Evolutionary conservation across 2,113 vertebrate species (phyloP), one percentile per base, ranked within the genome.

Genomic region (Chaetodon auriga): DNA sequence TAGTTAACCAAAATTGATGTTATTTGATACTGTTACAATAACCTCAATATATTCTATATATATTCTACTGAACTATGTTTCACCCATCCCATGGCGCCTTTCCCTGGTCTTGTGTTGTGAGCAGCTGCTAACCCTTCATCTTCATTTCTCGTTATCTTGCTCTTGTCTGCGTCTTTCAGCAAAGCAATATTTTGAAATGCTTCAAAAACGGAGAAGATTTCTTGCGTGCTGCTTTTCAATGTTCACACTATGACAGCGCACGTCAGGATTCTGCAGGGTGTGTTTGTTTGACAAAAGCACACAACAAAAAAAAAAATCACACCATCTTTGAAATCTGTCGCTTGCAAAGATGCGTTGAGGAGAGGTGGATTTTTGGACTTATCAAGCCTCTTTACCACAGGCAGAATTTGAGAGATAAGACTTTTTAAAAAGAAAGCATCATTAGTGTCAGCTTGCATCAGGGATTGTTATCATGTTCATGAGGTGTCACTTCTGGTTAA

Each of bases 111-210:
- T 38, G 4, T 54, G 41, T 65, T 60, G 51, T 61, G n/a, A 70
- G n/a, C 58, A 70, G 57, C 73, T 77, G 66, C 25, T 30, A 46
- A 69, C 15, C 49, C 49, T 35, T 55, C 19, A 23, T 64, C 41
- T n/a, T 21, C 30, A 30, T 30, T 30, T 43, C 3, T 38, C 19
- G 49, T 57, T 21, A 1, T 66, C 23, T 60, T 41, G 53, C 36
- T 46, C 25, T 25, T 23, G 21, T 83, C 21, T 49, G 15, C 51
- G 48, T 38, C 38, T 48, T 54, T 75, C n/a, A 54, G 54, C 60
- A 51, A n/a, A 49, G 51, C 54, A n/a, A 49, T 66, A 18, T 5
- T 49, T 25, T 48, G 9, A 16, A 71, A 54, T 30, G 54, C 30
- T 25, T 65, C 19, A 61, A 36, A 57, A 71, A 35, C n/a, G 30